Evolutionary conservation across 2,797 vertebrate genomes (phyloP).

Genomic region (Psittacula echo): DNA sequence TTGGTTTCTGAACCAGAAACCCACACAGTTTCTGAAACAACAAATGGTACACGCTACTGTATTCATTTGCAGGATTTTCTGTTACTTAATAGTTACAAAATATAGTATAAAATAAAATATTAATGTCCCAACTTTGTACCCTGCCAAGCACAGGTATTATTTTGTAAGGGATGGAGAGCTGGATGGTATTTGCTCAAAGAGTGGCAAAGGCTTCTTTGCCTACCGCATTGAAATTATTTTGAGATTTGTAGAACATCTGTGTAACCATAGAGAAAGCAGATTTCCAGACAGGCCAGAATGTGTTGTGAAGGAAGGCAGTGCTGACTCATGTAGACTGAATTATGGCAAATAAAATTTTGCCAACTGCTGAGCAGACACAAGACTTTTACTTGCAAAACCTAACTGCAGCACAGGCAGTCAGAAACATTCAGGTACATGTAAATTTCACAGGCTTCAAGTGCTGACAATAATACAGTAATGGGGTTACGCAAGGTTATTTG

Average conservation of each 20-base stretch:
- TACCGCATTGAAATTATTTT: not conserved
- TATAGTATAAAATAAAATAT: constrained; percentile 23
- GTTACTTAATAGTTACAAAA: not conserved
- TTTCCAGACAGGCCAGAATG: constrained; percentile 22
- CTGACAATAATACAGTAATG: not conserved
- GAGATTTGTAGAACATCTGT: constrained; percentile 22
- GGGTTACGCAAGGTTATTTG: constrained; percentile 1
- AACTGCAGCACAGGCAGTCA: not conserved
- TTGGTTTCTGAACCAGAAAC: constrained; percentile 11
- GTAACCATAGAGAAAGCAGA: constrained; percentile 18
- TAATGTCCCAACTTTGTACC: not conserved
- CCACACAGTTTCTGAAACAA: not conserved
- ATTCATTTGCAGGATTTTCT: constrained; percentile 17
- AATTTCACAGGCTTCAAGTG: not conserved
- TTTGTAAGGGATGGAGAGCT: not conserved
- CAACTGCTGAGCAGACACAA: constrained; percentile 37
- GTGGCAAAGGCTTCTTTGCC: not conserved
- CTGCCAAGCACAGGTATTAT: not conserved
- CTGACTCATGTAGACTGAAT: constrained; percentile 45
- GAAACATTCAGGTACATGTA: not conserved
- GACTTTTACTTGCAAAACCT: constrained; percentile 5
- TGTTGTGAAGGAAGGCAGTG: not conserved
- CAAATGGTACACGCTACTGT: not conserved
- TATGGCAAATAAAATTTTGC: constrained; percentile 37
- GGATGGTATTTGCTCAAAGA: not conserved